phyloP scores from a whole-genome alignment of 2,888 invertebrate genomes.

The Philonicus albiceps region DNA sequence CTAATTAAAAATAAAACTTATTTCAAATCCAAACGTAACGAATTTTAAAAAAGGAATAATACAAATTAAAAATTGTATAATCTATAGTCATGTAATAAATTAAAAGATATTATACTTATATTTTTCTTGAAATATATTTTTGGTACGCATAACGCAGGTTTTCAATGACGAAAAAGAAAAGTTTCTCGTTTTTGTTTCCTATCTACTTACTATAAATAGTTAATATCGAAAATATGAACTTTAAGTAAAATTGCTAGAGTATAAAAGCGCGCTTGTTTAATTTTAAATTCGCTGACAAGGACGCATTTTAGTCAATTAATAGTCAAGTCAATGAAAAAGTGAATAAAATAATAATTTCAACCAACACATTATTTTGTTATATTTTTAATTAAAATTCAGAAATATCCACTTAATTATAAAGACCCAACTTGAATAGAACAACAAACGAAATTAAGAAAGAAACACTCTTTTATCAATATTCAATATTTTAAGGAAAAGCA shows the following conservation, averaged over 20 bases:
- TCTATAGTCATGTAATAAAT: too few species aligned
- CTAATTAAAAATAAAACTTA: not conserved
- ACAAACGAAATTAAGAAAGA: not conserved
- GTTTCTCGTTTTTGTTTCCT: too few species aligned
- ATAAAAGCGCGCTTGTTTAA: not conserved
- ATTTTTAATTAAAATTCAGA: not conserved
- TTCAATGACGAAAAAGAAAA: too few species aligned
- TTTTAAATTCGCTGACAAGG: not conserved
- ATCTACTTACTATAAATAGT: too few species aligned
- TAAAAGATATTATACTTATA: too few species aligned
- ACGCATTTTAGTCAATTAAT: not conserved
- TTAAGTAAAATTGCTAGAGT: too few species aligned
- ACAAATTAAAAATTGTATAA: too few species aligned
- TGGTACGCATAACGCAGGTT: too few species aligned
- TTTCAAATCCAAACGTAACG: too few species aligned
- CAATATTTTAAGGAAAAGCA: conserved; percentile 10
- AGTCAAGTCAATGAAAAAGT: not conserved
- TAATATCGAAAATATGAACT: too few species aligned
- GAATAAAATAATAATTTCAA: not conserved
- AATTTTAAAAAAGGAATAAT: too few species aligned
- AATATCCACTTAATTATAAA: not conserved
- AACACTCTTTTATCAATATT: not conserved
- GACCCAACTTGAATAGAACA: not conserved
- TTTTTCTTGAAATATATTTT: too few species aligned
- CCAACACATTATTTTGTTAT: not conserved